A percentile compares a stretch with the other conserved stretches of the same genome.
Conservation (phyloP, 1,140 invertebrate genomes). For the Ceratoteleas bidentatus region DNA sequence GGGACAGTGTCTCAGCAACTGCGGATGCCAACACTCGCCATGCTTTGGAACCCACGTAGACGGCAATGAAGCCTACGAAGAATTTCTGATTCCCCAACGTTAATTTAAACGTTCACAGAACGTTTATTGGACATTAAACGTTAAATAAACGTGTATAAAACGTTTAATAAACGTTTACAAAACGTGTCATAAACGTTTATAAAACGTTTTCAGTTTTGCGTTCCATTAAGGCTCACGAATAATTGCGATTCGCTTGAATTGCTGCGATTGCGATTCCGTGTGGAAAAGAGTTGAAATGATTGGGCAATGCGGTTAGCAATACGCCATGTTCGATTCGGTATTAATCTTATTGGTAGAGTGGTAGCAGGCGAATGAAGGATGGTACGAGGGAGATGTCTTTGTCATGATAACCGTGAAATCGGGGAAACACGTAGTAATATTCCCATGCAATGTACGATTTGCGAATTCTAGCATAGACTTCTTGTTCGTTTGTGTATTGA, state of each 20-base stretch:
- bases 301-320: slow-evolving; percentile 17
- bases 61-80: slow-evolving; percentile 11
- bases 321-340: slow-evolving; percentile 45
- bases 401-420: slow-evolving; percentile 16
- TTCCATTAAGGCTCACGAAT: too few species aligned
- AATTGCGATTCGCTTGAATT: too few species aligned
- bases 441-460: slow-evolving; percentile 31
- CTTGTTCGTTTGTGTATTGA: slow-evolving; percentile 37
- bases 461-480: slow-evolving; percentile 23
- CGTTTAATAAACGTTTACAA: too few species aligned
- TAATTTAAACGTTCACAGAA: too few species aligned
- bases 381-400: not conserved
- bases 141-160: too few species aligned
- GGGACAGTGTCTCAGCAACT: slow-evolving; percentile 14
- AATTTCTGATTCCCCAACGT: too few species aligned
- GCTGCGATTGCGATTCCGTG: too few species aligned
- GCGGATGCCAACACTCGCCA: slow-evolving; percentile 58
- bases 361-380: not conserved
- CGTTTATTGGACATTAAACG: too few species aligned
- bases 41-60: slow-evolving; percentile 16
- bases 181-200: too few species aligned
- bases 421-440: slow-evolving; percentile 33
- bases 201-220: too few species aligned
- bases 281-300: too few species aligned
- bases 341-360: slow-evolving; percentile 18